Percentiles rank a stretch among this genome's conserved stretches.
Conservation (phyloP, 2,888 invertebrate species). For the Saturnia pavonia region DNA sequence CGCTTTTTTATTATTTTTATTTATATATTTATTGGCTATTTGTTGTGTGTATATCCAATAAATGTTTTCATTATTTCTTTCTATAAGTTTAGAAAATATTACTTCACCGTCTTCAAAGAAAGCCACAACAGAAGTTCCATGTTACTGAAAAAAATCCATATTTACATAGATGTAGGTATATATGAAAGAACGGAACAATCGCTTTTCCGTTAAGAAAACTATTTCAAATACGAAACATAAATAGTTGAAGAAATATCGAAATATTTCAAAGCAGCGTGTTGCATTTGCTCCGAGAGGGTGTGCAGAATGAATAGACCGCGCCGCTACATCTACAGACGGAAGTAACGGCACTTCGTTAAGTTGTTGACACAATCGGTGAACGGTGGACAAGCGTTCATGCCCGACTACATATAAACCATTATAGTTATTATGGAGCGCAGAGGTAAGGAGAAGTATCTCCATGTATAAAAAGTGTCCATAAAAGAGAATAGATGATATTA, state of each 20-base stretch:
- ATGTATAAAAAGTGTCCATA: background rate
- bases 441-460: background rate
- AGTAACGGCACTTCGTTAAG: background rate
- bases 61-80: too few species aligned
- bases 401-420: background rate
- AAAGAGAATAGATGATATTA: too few species aligned
- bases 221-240: conserved; percentile 10
- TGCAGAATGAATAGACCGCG: conserved; percentile 12
- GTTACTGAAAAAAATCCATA: too few species aligned
- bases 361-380: background rate
- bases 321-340: background rate
- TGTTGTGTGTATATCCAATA: too few species aligned
- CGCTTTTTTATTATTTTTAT: too few species aligned
- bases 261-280: conserved; percentile 17
- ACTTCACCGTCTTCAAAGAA: too few species aligned
- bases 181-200: background rate
- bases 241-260: conserved; percentile 18
- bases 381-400: background rate
- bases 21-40: too few species aligned
- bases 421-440: background rate
- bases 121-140: too few species aligned
- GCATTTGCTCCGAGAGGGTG: conserved; percentile 9
- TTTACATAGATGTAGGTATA: too few species aligned
- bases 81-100: too few species aligned
- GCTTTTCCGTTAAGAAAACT: conserved; percentile 1